phyloP scores from a whole-genome alignment of 2,888 invertebrate species.

The Diplazon laetatorius region DNA sequence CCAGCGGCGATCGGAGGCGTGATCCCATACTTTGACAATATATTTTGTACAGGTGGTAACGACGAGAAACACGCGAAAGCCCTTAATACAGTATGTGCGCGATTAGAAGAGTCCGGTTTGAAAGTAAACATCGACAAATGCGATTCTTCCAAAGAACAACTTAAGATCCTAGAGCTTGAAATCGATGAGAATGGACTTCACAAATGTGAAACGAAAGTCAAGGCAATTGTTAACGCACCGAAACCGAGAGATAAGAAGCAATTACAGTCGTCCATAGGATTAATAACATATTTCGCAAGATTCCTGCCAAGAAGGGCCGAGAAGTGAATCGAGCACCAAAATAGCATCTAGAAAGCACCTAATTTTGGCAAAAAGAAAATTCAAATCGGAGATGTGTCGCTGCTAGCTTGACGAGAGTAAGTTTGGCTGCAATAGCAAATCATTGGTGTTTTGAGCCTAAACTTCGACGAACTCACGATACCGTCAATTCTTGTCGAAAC shows the following conservation, averaged over 20 bases:
- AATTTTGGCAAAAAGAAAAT: no score
- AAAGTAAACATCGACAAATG: conserved; percentile 66
- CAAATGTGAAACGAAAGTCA: conserved; percentile 62
- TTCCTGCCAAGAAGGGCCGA: no score
- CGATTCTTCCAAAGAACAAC: conserved; percentile 64
- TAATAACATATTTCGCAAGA: no score
- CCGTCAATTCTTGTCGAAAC: no score
- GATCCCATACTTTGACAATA: conserved; percentile 38
- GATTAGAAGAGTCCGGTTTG: conserved; percentile 26
- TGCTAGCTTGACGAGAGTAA: no score
- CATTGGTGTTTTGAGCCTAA: no score
- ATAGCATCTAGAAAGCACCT: no score
- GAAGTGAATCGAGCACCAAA: no score
- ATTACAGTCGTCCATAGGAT: no score
- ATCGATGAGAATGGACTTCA: conserved; percentile 69
- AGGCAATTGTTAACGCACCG: conserved; percentile 67
- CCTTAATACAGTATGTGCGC: conserved; percentile 10
- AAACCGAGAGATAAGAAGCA: conserved; percentile 62
- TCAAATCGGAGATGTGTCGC: no score
- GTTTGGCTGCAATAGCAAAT: no score
- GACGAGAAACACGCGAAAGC: conserved; percentile 27
- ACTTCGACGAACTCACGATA: no score
- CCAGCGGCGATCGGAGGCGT: conserved; percentile 37
- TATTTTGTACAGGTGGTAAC: conserved; percentile 32
- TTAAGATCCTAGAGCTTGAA: conserved; percentile 70